A percentile compares a stretch with the other conserved stretches of the same genome.
Evolutionary conservation across 2,888 invertebrate genomes (phyloP).

Genomic region (Tachina grossa): DNA sequence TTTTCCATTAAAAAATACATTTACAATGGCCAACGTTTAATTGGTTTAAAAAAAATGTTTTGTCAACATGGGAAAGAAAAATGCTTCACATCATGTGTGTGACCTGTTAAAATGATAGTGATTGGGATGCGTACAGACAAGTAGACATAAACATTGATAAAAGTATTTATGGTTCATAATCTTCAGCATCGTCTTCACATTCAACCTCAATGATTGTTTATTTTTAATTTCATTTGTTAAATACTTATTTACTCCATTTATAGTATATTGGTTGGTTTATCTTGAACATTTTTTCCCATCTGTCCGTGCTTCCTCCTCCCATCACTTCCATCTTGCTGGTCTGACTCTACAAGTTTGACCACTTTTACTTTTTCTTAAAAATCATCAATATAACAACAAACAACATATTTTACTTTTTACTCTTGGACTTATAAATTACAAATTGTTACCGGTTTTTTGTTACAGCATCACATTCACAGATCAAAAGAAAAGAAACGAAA

Average conservation of each 20-base stretch:
- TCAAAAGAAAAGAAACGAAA: neutral
- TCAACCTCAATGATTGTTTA: conserved; percentile 12
- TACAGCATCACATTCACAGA: conserved; percentile 27
- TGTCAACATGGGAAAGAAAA: conserved; percentile 13
- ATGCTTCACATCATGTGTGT: neutral
- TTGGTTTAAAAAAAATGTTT: conserved; percentile 20
- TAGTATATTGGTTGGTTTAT: neutral
- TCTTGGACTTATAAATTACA: conserved; percentile 10
- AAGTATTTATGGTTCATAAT: neutral
- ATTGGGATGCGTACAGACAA: neutral
- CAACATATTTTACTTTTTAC: conserved; percentile 16
- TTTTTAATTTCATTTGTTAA: conserved; percentile 4
- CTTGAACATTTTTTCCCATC: neutral
- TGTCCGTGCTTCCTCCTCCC: neutral
- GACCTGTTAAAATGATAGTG: conserved; percentile 28
- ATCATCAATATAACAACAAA: conserved; percentile 18
- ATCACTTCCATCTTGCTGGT: neutral
- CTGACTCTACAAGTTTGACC: conserved; percentile 73
- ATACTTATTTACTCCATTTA: conserved; percentile 21
- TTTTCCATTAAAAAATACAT: conserved; percentile 23
- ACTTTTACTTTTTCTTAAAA: conserved; percentile 77
- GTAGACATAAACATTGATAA: neutral
- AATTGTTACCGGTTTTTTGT: conserved; percentile 39
- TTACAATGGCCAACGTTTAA: conserved; percentile 22
- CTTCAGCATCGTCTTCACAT: neutral